phyloP scores from a whole-genome alignment of 2,888 invertebrate genomes.

The Rhagium mordax region DNA sequence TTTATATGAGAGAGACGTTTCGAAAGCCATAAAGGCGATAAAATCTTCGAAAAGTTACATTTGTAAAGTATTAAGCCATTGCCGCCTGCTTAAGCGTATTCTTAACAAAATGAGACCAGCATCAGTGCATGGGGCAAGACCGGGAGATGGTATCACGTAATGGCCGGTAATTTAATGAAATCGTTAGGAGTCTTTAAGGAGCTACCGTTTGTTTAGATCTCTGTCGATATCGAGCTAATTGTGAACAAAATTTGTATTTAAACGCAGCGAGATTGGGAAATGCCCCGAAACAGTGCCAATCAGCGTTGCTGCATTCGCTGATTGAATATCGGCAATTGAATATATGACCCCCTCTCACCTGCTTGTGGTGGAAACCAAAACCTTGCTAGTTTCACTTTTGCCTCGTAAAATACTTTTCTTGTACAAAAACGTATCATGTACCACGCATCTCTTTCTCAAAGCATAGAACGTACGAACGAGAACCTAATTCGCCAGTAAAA shows the following conservation, averaged over 20 bases:
- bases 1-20: conserved; percentile 49
- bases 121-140: background rate
- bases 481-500: background rate
- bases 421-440: background rate
- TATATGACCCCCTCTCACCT: too few relatives aligned
- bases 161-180: background rate
- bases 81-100: conserved; percentile 33
- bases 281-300: too few relatives aligned
- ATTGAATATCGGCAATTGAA: too few relatives aligned
- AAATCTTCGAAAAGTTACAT: conserved; percentile 46
- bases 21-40: conserved; percentile 50
- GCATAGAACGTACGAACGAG: background rate
- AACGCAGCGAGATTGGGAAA: too few relatives aligned
- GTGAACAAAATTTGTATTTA: background rate
- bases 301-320: too few relatives aligned
- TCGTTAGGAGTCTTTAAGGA: background rate
- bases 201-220: background rate
- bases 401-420: background rate
- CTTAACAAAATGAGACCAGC: conserved; percentile 4
- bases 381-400: too few relatives aligned
- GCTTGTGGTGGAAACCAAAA: too few relatives aligned
- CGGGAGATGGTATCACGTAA: conserved; percentile 1
- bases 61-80: conserved; percentile 48
- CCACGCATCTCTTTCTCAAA: background rate
- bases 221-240: background rate